Base-by-base conservation (phyloP, 1,140 invertebrate genomes). In the Drosophila kepulauana region DNA sequence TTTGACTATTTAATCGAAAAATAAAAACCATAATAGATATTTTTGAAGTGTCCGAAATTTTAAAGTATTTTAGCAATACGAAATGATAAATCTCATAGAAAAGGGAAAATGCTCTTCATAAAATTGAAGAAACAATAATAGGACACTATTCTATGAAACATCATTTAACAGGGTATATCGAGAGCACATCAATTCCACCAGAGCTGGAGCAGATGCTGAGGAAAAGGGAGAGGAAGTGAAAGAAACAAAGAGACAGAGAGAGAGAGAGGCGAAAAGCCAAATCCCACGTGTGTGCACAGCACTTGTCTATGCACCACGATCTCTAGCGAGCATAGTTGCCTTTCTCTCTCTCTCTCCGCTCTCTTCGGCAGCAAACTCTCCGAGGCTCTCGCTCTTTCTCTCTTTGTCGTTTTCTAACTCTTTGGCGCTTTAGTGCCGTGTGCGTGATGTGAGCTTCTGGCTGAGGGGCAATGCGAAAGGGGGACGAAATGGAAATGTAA, bases 361-460 rank as follows among this genome's bases (percentile, higher is more conserved):
- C 51, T 49, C 25, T 62, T 16, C 13, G 4, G 6, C 59, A 54
- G 20, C 20, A 25, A 3, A 25, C 38, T 16, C 48, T 45, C 13
- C 7, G 30, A 6, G 30, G 25, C 52, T 20, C 51, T 58, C 43
- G 15, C 62, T 30, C 35, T 8, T 8, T 38, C 35, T 38, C 41
- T 57, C 33, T 48, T 16, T 11, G 13, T 49, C 1, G 20, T 10
- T 45, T 13, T 45, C 30, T 38, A n/a, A 28, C 33, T 30, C 28
- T 49, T 30, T 30, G 43, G 8, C 33, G 57, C 25, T 51, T 64
- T 57, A 80, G 84, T 88, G 84, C 84, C 84, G 84, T 89, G 85
- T 89, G 85, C 85, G 85, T 78, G 85, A 88, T 85, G 79, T 57
- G 75, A 58, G 63, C 62, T 46, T 65, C 45, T 46, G 58, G 51